Base-by-base conservation (phyloP, 2,888 invertebrate species). In the Acrocyrtus sp. region DNA sequence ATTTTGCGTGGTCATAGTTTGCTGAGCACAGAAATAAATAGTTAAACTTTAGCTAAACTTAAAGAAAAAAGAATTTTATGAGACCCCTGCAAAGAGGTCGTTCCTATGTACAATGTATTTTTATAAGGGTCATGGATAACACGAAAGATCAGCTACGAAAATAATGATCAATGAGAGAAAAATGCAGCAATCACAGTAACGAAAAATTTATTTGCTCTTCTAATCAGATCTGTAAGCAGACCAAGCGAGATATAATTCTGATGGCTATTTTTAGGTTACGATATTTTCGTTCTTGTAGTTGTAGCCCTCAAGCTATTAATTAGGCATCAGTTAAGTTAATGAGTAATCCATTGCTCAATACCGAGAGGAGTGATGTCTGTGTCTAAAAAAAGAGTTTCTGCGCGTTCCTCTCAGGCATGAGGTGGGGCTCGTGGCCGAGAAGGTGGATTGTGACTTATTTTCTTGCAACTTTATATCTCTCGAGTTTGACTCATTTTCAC, bases 71-170 rank as follows among this genome's bases (percentile, higher is more conserved):
- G 24, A 50, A 39, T 10, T 34, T 34, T 34, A 34, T 34, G 34
- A 34, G 34, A 34, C 34, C 34, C 34, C 34, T 34, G n/a, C 45
- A 63, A 65, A 57, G 58, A 47, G 66, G 58, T 67, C 58, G 48
- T 57, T 53, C 26, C 53, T 53, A 53, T n/a, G n/a, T n/a, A n/a
- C 53, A 12, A 17, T 34, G 34, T 34, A 34, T 5, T 12, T 34
- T 15, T 65, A 56, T 57, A 72, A 72, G 70, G 70, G 70, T 72
- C 70, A 72, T 62, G 63, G 70, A 72, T 72, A 72, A 53, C 70
- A 51, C 34, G 56, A 48, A 19, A 34, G 34, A 34, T 34, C 34
- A 34, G 34, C 34, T 34, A 34, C n/a, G n/a, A n/a, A n/a, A n/a
- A 34, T 34, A 34, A 34, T 34, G 34, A 34, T 34, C 34, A 34